Evolutionary conservation across 2,888 invertebrate species (phyloP), one percentile per base, ranked within the genome.

Genomic region (Hypomecis punctinalis): DNA sequence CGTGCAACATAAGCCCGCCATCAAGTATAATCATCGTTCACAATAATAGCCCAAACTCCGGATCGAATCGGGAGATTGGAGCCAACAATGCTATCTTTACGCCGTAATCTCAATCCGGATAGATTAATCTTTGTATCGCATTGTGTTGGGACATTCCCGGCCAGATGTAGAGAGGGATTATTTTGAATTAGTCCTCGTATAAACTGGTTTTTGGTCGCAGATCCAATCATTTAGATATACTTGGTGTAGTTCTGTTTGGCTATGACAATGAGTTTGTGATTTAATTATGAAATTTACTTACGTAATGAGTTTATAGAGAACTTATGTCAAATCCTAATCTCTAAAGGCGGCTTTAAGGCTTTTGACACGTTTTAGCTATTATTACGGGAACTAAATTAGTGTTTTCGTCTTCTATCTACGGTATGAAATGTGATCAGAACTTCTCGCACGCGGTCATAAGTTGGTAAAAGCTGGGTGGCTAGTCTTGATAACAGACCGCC

Each of bases 91-190:
- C 68, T 73, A 73, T 74, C 73, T 72, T 69, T 69, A 70, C 69
- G 69, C 68, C 77, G 80, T 80, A 83, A 85, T 85, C 84, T 77
- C 81, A 84, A 75, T 73, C 77, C 74, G 59, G 53, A 37, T 68
- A 76, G 79, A 78, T 80, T 78, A 78, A 80, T 80, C 80, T 77
- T 67, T 73, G 72, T 72, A 70, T 70, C 69, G 70, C 64, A 73
- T 77, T 72, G 71, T 71, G 62, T 53, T 11, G 65, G 61, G 65
- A 66, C 61, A 57, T 65, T 61, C 65, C 33, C 39, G 57, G 48
- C 49, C 63, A 75, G 72, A 71, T 68, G 69, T 70, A 59, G 40
- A 8, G 62, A 56, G 63, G 69, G 72, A 72, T 76, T 71, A 71
- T 67, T 74, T 70, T 70, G 67, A 73, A 76, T 70, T 72, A 65